These are phyloP conservation scores for Chrysaora quinquecirrha DNA, from an alignment of 30 jellyfish, hydroid and myxozoan species.

Conservation along the genomic window DNA sequence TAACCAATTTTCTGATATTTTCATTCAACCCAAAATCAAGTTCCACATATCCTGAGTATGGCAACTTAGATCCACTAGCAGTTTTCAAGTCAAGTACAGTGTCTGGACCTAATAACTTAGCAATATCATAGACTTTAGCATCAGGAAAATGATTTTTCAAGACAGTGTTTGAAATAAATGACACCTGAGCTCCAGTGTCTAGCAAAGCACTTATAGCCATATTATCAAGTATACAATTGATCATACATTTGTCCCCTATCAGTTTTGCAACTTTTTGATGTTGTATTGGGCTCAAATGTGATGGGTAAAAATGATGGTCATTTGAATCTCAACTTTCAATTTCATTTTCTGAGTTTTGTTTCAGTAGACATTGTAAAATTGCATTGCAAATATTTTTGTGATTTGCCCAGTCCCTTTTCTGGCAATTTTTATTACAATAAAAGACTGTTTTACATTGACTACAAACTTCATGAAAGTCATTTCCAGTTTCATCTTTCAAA, in stretches of 20 bases:
- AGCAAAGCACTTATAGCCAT: constrained; percentile 7
- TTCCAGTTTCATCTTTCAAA: constrained; percentile 30
- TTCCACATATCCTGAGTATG: constrained; percentile 41
- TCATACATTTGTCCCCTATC: constrained; percentile 37
- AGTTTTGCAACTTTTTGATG: constrained; percentile 18
- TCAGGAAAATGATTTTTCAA: constrained; percentile 7
- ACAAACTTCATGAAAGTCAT: constrained; percentile 17
- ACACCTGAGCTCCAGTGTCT: constrained; percentile 62
- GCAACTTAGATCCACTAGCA: constrained; percentile 26
- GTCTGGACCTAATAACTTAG: constrained; percentile 35
- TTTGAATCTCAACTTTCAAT: constrained; percentile 17
- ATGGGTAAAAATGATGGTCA: constrained; percentile 13
- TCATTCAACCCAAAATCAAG: constrained; percentile 11
- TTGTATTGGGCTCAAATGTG: constrained; percentile 15
- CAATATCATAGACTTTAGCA: constrained; percentile 7
- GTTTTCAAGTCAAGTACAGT: constrained; percentile 45
- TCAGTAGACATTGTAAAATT: too few relatives aligned
- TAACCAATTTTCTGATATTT: constrained; percentile 8
- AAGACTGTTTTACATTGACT: constrained; percentile 28
- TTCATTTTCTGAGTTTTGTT: constrained; percentile 7
- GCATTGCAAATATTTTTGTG: constrained; percentile 26
- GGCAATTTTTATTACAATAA: constrained; percentile 39
- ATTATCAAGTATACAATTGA: constrained; percentile 20
- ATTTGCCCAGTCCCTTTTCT: constrained; percentile 27
- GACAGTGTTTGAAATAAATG: constrained; percentile 9